Evolutionary conservation across 2,888 invertebrate species (phyloP).

Genomic region (Criorhina ranunculi): DNA sequence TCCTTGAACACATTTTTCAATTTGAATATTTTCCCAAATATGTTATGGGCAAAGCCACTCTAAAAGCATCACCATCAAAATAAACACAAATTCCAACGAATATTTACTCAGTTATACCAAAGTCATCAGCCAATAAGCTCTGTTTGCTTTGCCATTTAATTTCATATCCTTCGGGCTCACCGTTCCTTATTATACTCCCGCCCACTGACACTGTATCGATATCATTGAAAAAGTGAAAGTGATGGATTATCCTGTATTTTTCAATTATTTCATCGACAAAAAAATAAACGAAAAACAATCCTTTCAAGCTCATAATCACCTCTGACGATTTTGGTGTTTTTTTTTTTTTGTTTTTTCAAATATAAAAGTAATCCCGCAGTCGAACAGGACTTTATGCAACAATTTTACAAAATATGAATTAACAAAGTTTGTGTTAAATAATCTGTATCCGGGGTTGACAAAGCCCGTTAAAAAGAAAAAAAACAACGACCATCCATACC

Average conservation of each 20-base stretch:
- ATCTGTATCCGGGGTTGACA: slow-evolving; percentile 20
- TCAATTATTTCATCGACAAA: slow-evolving; percentile 6
- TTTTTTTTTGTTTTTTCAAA: background rate
- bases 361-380: background rate
- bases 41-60: slow-evolving; percentile 12
- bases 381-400: background rate
- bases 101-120: background rate
- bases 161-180: background rate
- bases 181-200: background rate
- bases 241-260: slow-evolving; percentile 17
- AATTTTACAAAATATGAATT: background rate
- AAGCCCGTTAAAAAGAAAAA: background rate
- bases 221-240: slow-evolving; percentile 13
- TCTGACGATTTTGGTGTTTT: slow-evolving; percentile 15
- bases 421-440: slow-evolving; percentile 23
- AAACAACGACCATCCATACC: slow-evolving; percentile 21
- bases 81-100: slow-evolving; percentile 4
- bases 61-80: slow-evolving; percentile 5
- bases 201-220: background rate
- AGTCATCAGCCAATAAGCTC: slow-evolving; percentile 24
- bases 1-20: too few species aligned
- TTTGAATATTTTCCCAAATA: slow-evolving; percentile 12
- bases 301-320: slow-evolving; percentile 16
- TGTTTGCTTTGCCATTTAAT: slow-evolving; percentile 25
- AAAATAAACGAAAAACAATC: slow-evolving; percentile 6